phyloP scores from a whole-genome alignment of 2,113 vertebrate species.

The Leptocoma aspasia region DNA sequence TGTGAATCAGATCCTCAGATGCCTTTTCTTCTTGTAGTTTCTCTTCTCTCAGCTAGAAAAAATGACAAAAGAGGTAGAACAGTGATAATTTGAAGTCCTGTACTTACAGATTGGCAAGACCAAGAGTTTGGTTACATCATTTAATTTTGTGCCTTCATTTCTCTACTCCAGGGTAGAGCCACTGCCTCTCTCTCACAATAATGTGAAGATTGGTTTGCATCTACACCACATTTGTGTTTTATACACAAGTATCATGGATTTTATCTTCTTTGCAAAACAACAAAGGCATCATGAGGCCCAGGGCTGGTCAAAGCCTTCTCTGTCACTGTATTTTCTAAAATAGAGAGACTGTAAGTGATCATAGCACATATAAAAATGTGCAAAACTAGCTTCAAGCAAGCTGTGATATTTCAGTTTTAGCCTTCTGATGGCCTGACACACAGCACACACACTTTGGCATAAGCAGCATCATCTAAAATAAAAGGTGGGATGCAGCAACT shows the following conservation, averaged over 20 bases:
- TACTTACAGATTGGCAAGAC: neutral
- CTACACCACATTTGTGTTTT: neutral
- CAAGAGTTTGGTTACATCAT: neutral
- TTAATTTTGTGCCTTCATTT: neutral
- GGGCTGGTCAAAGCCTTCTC: neutral
- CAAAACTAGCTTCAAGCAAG: neutral
- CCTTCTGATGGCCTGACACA: fast-evolving
- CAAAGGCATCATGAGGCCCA: neutral
- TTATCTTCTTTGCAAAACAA: neutral
- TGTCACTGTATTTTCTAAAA: neutral
- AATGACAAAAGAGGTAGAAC: neutral
- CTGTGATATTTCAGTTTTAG: neutral
- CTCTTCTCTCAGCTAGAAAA: constrained; percentile 73
- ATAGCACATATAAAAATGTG: neutral
- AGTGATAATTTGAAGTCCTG: neutral
- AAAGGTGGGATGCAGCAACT: neutral
- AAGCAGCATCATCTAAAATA: neutral
- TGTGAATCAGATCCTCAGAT: constrained; percentile 71
- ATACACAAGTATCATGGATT: fast-evolving
- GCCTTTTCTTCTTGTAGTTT: constrained; percentile 74
- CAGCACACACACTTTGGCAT: fast-evolving
- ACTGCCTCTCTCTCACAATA: neutral
- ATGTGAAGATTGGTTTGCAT: neutral
- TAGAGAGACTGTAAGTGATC: neutral
- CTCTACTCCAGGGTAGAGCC: neutral